phyloP scores from a whole-genome alignment of 2,797 vertebrate species.

The Anguilla anguilla region DNA sequence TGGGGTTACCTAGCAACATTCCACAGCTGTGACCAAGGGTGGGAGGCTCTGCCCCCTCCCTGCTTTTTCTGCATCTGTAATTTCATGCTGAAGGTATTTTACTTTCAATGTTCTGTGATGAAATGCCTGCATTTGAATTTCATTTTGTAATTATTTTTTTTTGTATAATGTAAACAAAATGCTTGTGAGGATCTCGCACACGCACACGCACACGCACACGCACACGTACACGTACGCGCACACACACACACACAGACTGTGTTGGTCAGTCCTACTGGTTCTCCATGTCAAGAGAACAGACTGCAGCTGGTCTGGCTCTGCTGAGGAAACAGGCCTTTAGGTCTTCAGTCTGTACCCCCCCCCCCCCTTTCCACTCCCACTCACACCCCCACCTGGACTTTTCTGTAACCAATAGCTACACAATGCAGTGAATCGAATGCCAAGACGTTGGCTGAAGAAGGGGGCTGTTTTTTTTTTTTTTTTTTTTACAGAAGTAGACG shows the following conservation, averaged over 20 bases:
- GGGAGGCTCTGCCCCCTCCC: not conserved
- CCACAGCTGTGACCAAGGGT: not conserved
- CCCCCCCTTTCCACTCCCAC: not conserved
- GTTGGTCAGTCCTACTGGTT: not conserved
- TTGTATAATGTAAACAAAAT: not conserved
- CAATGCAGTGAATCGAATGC: not conserved
- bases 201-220: not conserved
- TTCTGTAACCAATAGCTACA: not conserved
- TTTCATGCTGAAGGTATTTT: too few species aligned
- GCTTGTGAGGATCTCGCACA: not conserved
- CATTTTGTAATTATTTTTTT: not conserved
- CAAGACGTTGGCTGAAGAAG: too few species aligned
- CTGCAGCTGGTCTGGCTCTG: not conserved
- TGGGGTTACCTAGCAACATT: not conserved
- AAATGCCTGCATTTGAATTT: too few species aligned
- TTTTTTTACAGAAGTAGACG: too few species aligned
- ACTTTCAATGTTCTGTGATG: too few species aligned
- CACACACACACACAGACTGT: not conserved
- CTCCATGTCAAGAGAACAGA: not conserved
- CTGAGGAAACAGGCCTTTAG: not conserved
- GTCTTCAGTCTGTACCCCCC: not conserved
- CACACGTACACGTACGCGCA: not conserved
- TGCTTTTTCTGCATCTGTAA: too few species aligned
- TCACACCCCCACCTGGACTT: not conserved
- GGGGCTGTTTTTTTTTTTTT: too few species aligned